These are phyloP conservation scores for Holothuria glaberrima DNA, from an alignment of 35 echinoderm and acorn worm genomes.

Conservation along the genomic window DNA sequence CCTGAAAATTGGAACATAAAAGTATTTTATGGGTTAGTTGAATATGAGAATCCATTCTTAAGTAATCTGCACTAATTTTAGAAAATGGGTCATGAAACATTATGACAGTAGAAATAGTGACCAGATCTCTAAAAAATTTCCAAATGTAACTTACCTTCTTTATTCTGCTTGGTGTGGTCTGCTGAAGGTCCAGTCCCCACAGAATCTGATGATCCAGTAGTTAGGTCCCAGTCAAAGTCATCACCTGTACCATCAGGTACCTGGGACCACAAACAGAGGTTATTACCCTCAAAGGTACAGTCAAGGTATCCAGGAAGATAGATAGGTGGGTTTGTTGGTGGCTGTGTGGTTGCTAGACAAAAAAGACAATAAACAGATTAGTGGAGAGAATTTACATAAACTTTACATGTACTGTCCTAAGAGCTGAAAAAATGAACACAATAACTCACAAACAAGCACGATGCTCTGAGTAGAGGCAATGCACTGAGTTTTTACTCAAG, in stretches of 20 bases:
- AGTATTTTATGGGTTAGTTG: too few relatives aligned
- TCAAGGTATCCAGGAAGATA: slow-evolving; percentile 37
- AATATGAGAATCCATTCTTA: too few relatives aligned
- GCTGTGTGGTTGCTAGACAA: neutral
- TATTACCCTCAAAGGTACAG: slow-evolving; percentile 65
- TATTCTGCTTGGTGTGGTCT: slow-evolving; percentile 52
- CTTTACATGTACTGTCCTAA: neutral
- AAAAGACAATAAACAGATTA: neutral
- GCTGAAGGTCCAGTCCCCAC: slow-evolving; percentile 36
- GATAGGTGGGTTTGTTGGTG: slow-evolving; percentile 39
- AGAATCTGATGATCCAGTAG: neutral
- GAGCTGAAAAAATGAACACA: neutral
- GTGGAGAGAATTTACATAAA: neutral
- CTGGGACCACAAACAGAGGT: slow-evolving; percentile 66
- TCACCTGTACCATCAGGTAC: slow-evolving; percentile 23
- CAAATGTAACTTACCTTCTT: neutral
- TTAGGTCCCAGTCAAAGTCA: slow-evolving; percentile 73
- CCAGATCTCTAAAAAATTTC: neutral
- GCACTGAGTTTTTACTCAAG: neutral
- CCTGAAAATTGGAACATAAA: neutral
- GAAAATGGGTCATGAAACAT: too few relatives aligned
- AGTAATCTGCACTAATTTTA: too few relatives aligned
- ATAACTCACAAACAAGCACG: too few relatives aligned
- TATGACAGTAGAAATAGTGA: too few relatives aligned
- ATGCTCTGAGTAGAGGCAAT: too few relatives aligned